Percentiles rank a stretch among this genome's conserved stretches.
Evolutionary conservation across 2,888 invertebrate species (phyloP).

Genomic region (Hypena proboscidalis): DNA sequence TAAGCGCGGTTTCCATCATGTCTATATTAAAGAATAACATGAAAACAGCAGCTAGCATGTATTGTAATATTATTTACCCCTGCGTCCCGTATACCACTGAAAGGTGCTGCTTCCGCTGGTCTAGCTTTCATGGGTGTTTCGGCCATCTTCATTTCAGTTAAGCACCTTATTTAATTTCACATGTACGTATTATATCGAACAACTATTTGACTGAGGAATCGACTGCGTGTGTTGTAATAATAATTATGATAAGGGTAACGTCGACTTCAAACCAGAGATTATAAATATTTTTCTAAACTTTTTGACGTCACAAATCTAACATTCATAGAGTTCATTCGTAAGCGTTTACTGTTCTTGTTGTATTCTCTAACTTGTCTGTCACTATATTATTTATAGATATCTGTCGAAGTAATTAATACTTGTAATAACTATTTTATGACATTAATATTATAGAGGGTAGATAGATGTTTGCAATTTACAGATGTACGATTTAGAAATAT

Average conservation of each 20-base stretch:
- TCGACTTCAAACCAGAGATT: constrained; percentile 70
- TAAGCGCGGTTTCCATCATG: too few species aligned
- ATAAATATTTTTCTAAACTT: constrained; percentile 84
- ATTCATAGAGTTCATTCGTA: constrained; percentile 68
- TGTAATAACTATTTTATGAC: constrained; percentile 56
- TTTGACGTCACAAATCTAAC: constrained; percentile 72
- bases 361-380: constrained; percentile 54
- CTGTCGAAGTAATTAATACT: constrained; percentile 42
- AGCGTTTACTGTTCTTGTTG: constrained; percentile 72
- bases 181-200: constrained; percentile 53
- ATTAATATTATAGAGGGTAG: constrained; percentile 61
- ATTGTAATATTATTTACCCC: too few species aligned
- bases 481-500: constrained; percentile 55
- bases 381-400: constrained; percentile 42
- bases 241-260: constrained; percentile 71
- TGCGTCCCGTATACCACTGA: too few species aligned
- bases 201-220: constrained; percentile 76
- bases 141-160: constrained; percentile 22
- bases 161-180: constrained; percentile 32
- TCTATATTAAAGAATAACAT: too few species aligned
- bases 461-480: constrained; percentile 71
- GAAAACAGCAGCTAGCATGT: too few species aligned
- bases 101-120: too few species aligned
- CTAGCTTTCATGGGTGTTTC: constrained; percentile 17
- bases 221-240: constrained; percentile 69